Conservation (phyloP, 2,888 invertebrate species). For the Luperina nickerlii region DNA sequence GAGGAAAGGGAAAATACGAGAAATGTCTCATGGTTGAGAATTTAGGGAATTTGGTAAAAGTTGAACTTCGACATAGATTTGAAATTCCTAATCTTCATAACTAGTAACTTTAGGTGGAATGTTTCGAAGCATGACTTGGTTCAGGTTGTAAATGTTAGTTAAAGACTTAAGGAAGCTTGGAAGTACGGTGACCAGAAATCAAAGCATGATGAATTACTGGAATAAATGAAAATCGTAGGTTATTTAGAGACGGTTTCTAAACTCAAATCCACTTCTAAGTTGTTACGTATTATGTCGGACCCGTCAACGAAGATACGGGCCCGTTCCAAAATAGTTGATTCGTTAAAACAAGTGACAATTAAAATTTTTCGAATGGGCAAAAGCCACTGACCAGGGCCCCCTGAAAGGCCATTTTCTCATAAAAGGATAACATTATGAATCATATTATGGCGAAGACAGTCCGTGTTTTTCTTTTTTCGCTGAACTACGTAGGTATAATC, state of each 20-base stretch:
- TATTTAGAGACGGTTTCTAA: background rate
- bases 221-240: background rate
- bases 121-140: background rate
- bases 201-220: background rate
- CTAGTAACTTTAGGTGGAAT: background rate
- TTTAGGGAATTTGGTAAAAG: background rate
- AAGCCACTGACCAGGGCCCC: no score
- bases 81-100: background rate
- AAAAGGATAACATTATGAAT: no score
- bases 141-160: background rate
- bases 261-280: background rate
- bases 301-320: background rate
- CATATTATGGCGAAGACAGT: no score
- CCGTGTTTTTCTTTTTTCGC: no score
- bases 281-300: background rate
- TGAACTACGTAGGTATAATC: no score
- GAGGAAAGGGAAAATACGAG: background rate
- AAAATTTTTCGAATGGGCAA: background rate
- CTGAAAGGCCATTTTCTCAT: no score
- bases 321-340: background rate
- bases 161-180: background rate
- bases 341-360: background rate
- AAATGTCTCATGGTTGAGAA: background rate
- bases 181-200: background rate
- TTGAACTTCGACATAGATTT: background rate